A percentile compares a stretch with the other conserved stretches of the same genome.
These are phyloP conservation scores for Oreochromis grahami DNA, from an alignment of 2,797 vertebrate species.

Conservation along the genomic window DNA sequence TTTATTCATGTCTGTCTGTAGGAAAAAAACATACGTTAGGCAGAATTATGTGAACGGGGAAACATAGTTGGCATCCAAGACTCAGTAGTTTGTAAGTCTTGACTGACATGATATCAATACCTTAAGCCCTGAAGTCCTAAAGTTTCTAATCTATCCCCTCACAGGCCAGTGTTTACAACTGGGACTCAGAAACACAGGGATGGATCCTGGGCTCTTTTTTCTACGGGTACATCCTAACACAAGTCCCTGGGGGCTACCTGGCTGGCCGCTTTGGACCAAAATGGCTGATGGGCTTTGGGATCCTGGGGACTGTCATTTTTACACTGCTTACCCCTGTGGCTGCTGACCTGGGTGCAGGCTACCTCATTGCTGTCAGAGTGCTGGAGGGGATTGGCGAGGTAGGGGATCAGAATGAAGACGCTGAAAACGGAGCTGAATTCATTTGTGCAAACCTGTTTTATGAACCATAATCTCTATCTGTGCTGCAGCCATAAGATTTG, in stretches of 20 bases:
- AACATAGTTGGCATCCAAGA: neutral
- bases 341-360: conserved; percentile 85
- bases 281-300: conserved; percentile 86
- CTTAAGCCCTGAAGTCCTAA: neutral
- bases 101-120: neutral
- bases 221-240: conserved; percentile 97
- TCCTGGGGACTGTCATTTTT: conserved; percentile 87
- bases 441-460: neutral
- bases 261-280: conserved; percentile 88
- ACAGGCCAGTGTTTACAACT: conserved; percentile 88
- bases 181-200: conserved; percentile 93
- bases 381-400: conserved; percentile 97
- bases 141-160: neutral
- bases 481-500: neutral
- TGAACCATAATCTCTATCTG: neutral
- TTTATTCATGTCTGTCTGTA: neutral
- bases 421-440: neutral
- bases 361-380: conserved; percentile 86
- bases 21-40: neutral
- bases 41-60: neutral
- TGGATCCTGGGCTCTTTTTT: conserved; percentile 99
- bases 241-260: conserved; percentile 93
- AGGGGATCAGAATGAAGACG: neutral
- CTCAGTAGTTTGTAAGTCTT: neutral
- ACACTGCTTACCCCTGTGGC: conserved; percentile 91